Evolutionary conservation across 2,113 vertebrate genomes (phyloP), one percentile per base, ranked within the genome.

Genomic region (Catharus bicknelli): DNA sequence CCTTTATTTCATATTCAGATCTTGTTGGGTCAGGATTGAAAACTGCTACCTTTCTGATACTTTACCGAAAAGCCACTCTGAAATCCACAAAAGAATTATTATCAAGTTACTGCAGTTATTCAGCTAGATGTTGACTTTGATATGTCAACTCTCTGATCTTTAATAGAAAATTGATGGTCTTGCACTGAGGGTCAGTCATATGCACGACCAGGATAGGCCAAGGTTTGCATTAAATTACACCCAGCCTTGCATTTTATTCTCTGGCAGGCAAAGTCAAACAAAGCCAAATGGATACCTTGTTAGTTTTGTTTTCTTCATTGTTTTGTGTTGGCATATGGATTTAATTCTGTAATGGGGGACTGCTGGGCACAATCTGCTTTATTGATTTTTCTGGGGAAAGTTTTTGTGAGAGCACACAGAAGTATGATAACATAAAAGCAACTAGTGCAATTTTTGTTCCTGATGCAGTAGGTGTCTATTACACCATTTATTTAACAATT

Each of bases 1-100:
- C 98, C 98, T 98, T 98, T 97, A 98, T 98, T 98, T 98, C 97
- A 98, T 97, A 98, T 98, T 98, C 98, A 97, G 97, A 98, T 97
- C 97, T 98, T 98, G 98, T 97, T 96, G 88, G 98, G 98, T 98
- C 98, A 98, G 97, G 95, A 97, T 96, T 98, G 96, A 97, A 97
- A 98, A 97, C 95, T 90, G 96, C 97, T 97, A 97, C 97, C 97
- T 98, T 98, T 97, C 97, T 98, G 97, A 98, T 98, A 98, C 97
- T 98, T 98, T 97, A 97, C 95, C 5, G 94, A 97, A 98, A 98
- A 98, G 97, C 96, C 96, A 97, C 96, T 96, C 96, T 97, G 97
- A 97, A 98, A 98, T 97, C 97, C 97, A 98, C 97, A 98, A 97
- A 98, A 98, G 97, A 97, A 98, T 98, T 98, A 98, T 98, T 97